A percentile compares a stretch with the other conserved stretches of the same genome.
phyloP scores from a whole-genome alignment of 1,140 invertebrate genomes.

The Lepidurus apus region DNA sequence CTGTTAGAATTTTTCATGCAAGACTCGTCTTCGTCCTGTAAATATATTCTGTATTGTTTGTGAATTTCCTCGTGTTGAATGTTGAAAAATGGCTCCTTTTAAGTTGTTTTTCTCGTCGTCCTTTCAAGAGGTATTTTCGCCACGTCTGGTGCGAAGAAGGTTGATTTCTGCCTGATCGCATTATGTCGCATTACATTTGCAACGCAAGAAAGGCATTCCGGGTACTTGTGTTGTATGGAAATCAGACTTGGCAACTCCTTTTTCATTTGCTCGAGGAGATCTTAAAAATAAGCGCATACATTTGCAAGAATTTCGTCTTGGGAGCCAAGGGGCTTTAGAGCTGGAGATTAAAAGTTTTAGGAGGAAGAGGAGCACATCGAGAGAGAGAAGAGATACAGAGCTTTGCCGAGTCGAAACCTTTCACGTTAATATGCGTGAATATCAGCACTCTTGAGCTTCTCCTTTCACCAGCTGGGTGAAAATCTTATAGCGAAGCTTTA shows the following conservation, averaged over 20 bases:
- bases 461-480: not conserved
- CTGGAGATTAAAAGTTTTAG: not conserved
- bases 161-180: not conserved
- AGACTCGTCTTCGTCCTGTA: too few relatives aligned
- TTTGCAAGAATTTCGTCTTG: constrained; percentile 10
- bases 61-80: too few relatives aligned
- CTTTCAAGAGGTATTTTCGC: not conserved
- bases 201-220: not conserved
- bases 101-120: not conserved
- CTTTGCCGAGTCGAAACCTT: not conserved
- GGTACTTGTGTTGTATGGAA: not conserved
- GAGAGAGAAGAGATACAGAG: not conserved
- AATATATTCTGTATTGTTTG: too few relatives aligned
- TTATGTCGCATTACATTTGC: not conserved
- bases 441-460: not conserved
- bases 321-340: not conserved
- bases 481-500: not conserved
- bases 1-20: too few relatives aligned
- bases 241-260: not conserved
- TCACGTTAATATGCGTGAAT: constrained; percentile 6
- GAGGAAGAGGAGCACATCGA: not conserved
- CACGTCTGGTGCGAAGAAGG: not conserved
- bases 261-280: not conserved
- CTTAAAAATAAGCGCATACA: not conserved
- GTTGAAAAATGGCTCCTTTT: not conserved